Evolutionary conservation across 1,140 invertebrate genomes (phyloP), one percentile per base, ranked within the genome.

Genomic region (Phthorimaea operculella): DNA sequence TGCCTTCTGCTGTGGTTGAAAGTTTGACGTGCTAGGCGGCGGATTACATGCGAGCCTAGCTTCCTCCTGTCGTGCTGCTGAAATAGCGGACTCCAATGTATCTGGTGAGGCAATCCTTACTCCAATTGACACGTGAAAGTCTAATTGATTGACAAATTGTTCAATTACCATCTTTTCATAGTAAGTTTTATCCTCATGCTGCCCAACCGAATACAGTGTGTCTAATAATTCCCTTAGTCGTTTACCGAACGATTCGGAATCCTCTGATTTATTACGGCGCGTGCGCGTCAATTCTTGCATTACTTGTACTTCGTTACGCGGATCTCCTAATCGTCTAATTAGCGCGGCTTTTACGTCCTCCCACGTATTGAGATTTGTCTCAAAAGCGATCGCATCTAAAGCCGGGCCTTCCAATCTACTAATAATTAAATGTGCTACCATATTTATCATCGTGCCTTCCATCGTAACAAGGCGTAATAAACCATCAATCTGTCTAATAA

Each of bases 131-230:
- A 33, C 16, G 17, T 47, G 33, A 16, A 42, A 52, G 8, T 47
- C 52, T 17, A 54, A 11, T 33, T 54, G 52, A 5, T 21, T 14
- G 7, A 36, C 28, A 36, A 21, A 54, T 16, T 54, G 52, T 15
- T 54, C 52, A 4, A 54, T 45, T 45, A 18, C 52, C 42, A 54
- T 44, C 11, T 45, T 45, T 45, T 54, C 52, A 33, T 54, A 54
- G 18, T 45, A 54, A 18, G 15, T 54, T 47, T 45, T 44, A 17
- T 54, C 52, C 8, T 10, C 44, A 47, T 54, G 52, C 14, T 17
- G 15, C 11, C 52, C 52, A 12, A 54, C 42, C 9, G 12, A 12
- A 14, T 15, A 28, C 12, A 54, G 17, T 14, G 28, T 33, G 12
- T 54, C 52, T 3, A 54, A n/a, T 9, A 47, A 10, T n/a, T 44